A percentile compares a stretch with the other conserved stretches of the same genome.
phyloP scores from a whole-genome alignment of 2,113 vertebrate genomes.

The Lamprotornis superbus region DNA sequence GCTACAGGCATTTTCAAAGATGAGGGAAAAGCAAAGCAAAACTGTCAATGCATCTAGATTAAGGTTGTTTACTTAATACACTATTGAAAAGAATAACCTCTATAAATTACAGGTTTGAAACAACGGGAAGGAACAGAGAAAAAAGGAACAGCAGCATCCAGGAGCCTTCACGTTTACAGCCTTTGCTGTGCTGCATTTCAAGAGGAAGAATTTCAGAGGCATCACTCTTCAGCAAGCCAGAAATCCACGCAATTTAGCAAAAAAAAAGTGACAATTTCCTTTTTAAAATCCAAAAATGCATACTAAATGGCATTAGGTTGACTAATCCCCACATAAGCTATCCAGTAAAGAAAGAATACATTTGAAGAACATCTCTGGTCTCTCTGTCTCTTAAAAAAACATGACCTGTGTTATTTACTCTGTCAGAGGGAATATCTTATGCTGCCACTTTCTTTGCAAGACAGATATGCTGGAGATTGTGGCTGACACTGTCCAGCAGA shows the following conservation, averaged over 20 bases:
- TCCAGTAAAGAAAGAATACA: neutral
- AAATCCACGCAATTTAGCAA: neutral
- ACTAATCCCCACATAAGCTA: neutral
- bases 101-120: neutral
- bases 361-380: neutral
- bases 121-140: neutral
- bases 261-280: neutral
- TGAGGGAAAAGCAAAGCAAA: neutral
- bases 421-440: neutral
- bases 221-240: neutral
- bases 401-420: neutral
- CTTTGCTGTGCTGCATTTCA: neutral
- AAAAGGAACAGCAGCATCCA: neutral
- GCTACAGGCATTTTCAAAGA: neutral
- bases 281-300: neutral
- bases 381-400: neutral
- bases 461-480: neutral
- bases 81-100: neutral
- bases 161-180: neutral
- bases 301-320: neutral
- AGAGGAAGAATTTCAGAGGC: neutral
- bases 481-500: neutral
- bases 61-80: slow-evolving; percentile 14
- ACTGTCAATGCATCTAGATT: neutral
- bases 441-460: neutral